A percentile compares a stretch with the other conserved stretches of the same genome.
Evolutionary conservation across 2,797 vertebrate species (phyloP).

Genomic region (Ctenopoma multispine): DNA sequence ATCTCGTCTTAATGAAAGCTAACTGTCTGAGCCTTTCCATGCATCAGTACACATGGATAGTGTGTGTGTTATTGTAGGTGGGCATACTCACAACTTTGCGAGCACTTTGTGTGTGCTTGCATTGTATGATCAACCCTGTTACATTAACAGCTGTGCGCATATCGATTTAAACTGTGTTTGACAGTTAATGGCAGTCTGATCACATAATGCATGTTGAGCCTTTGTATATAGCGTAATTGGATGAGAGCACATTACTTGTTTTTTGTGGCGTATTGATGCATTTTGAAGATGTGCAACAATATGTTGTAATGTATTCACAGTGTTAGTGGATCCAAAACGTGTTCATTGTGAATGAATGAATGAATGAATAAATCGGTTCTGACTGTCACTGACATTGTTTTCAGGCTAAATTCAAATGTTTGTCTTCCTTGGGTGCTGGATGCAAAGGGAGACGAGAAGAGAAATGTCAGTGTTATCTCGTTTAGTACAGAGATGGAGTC

Average conservation of each 20-base stretch:
- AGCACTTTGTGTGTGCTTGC: background rate
- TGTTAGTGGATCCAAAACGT: background rate
- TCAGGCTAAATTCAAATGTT: no score
- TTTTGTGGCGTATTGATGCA: background rate
- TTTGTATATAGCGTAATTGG: background rate
- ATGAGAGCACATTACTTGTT: background rate
- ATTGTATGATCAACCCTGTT: constrained; percentile 2
- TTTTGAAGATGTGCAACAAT: background rate
- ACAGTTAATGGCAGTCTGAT: constrained; percentile 11
- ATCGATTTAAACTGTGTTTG: constrained; percentile 31
- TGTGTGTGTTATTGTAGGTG: constrained; percentile 2
- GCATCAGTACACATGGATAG: constrained; percentile 15
- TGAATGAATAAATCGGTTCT: no score
- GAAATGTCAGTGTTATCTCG: background rate
- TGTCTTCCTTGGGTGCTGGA: no score
- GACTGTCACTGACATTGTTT: no score
- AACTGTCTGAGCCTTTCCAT: constrained; percentile 32
- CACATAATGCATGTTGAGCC: background rate
- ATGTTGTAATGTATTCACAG: background rate
- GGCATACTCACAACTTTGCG: background rate
- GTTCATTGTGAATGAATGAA: no score
- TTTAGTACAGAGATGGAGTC: no score
- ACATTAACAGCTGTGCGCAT: background rate
- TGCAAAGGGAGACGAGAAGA: background rate
- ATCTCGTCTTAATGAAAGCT: constrained; percentile 52